These are phyloP conservation scores for Nomada flava DNA, from an alignment of 2,888 invertebrate genomes.

Conservation along the genomic window DNA sequence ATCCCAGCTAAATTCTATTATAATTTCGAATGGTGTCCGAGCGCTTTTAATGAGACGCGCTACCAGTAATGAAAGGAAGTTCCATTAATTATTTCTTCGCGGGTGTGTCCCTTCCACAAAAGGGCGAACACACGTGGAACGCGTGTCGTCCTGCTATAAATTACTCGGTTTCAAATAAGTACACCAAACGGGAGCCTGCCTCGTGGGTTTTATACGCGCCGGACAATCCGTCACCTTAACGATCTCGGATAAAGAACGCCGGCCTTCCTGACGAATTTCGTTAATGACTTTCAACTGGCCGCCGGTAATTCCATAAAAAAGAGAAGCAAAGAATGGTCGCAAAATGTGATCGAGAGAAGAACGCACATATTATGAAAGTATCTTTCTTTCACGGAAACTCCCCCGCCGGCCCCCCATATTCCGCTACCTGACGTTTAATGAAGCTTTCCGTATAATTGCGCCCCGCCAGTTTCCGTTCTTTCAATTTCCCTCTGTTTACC, in stretches of 20 bases:
- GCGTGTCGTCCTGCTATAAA: conserved; percentile 51
- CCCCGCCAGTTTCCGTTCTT: neutral
- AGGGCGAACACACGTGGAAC: conserved; percentile 16
- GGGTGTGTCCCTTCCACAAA: neutral
- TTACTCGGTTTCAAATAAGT: conserved; percentile 39
- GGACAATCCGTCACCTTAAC: conserved; percentile 58
- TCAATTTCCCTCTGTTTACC: conserved; percentile 3
- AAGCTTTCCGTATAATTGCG: conserved; percentile 23
- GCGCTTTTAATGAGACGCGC: conserved; percentile 25
- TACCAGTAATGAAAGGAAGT: conserved; percentile 30
- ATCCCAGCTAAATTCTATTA: conserved; percentile 3
- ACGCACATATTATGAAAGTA: conserved; percentile 18
- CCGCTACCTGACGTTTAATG: conserved; percentile 8
- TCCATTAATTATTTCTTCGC: conserved; percentile 40
- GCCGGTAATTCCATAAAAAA: conserved; percentile 29
- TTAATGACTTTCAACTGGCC: conserved; percentile 58
- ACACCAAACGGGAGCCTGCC: conserved; percentile 35
- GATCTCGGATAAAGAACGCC: conserved; percentile 49
- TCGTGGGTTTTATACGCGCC: conserved; percentile 42
- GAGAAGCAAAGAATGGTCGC: conserved; percentile 7
- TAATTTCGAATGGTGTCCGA: conserved; percentile 24
- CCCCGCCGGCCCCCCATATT: neutral
- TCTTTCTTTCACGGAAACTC: neutral
- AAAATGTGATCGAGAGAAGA: conserved; percentile 9
- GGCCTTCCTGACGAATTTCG: conserved; percentile 46